Evolutionary conservation across 2,113 vertebrate species (phyloP), one percentile per base, ranked within the genome.

Genomic region (Varanus komodoensis): DNA sequence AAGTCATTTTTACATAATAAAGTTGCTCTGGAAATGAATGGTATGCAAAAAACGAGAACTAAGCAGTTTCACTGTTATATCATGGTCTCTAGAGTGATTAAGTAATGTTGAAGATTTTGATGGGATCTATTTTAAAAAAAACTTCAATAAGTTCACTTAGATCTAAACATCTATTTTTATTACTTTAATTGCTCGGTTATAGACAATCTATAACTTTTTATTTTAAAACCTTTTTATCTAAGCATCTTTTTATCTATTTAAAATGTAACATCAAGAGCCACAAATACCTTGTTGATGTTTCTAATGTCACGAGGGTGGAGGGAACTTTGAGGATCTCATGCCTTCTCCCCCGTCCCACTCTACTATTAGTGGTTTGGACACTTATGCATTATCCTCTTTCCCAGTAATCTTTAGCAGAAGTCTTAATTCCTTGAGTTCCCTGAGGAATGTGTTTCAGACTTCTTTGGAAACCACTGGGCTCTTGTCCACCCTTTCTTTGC

Each of bases 91-190:
- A 78, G 54, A 80, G 88, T 71, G 71, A 71, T 91, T 81, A 90
- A 91, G 89, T 61, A 4, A 77, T 69, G 3, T 54, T 92, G 64
- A 87, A 71, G 79, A 82, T 79, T 74, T 82, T 38, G 29, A 6
- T 89, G 54, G 48, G 29, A 54, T 79, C 5, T 85, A 44, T 78
- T 6, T 1, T 17, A 79, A 81, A 87, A 17, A 0, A 8, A 77
- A 86, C 79, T 83, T 52, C 4, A 6, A 19, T 0, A 12, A 75
- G 83, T 82, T 17, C 38, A 50, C 57, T 8, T 12, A 68, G 57
- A 85, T 89, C 73, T 90, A 90, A 80, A 11, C 54, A 89, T 38
- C 84, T 1, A 3, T 90, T 34, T 87, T 91, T 79, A 4, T 89
- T 83, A 11, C 9, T 74, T 23, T 78, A 73, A 77, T 92, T 94